A percentile compares a stretch with the other conserved stretches of the same genome.
Conservation (phyloP, 1,140 invertebrate species). For the Plodia interpunctella region DNA sequence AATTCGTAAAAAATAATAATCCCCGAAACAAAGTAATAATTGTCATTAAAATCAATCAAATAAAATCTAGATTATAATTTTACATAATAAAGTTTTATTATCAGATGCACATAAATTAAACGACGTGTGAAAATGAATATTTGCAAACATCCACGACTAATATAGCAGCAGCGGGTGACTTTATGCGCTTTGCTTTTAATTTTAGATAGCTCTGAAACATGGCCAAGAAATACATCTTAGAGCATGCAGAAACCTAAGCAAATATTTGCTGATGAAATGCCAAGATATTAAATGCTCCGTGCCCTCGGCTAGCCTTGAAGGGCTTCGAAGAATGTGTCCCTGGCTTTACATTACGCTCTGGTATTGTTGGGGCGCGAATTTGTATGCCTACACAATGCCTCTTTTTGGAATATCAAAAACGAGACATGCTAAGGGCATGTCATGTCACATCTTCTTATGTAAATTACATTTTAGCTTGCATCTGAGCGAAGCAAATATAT, state of each 20-base stretch:
- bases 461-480: no score
- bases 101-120: no score
- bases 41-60: no score
- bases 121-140: no score
- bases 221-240: slow-evolving; percentile 17
- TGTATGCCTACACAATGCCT: slow-evolving; percentile 25
- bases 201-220: background rate
- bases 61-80: no score
- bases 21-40: no score
- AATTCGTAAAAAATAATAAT: no score
- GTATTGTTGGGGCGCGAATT: slow-evolving; percentile 25
- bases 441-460: slow-evolving; percentile 1
- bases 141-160: background rate
- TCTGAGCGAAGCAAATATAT: no score
- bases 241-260: slow-evolving; percentile 21
- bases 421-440: slow-evolving; percentile 13
- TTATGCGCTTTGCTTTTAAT: background rate
- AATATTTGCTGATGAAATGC: slow-evolving; percentile 41
- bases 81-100: no score
- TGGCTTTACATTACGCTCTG: slow-evolving; percentile 13
- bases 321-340: slow-evolving; percentile 38
- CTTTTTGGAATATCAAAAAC: slow-evolving; percentile 20
- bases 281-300: slow-evolving; percentile 35
- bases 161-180: background rate
- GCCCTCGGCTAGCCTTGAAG: slow-evolving; percentile 34